Percentiles rank a stretch among this genome's conserved stretches.
Evolutionary conservation across 2,888 invertebrate species (phyloP).

Genomic region (Malthinus seriepunctatus): DNA sequence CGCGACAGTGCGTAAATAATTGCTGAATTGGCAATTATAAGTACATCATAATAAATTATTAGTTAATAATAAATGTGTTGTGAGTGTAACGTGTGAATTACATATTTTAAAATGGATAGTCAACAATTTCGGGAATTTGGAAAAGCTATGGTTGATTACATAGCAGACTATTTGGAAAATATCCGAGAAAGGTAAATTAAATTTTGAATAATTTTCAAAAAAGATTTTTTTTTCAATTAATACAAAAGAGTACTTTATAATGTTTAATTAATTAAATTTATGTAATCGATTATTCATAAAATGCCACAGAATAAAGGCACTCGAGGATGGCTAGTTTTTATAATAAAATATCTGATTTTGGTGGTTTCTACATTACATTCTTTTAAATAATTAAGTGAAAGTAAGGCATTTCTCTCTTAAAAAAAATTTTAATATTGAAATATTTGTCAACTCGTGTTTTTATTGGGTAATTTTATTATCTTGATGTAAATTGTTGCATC

Average conservation of each 20-base stretch:
- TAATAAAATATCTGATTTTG: not conserved
- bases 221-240: not conserved
- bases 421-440: not conserved
- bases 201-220: not conserved
- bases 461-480: not conserved
- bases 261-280: not conserved
- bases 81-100: not conserved
- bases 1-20: not conserved
- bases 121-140: conserved; percentile 81
- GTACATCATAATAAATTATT: conserved; percentile 5
- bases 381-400: conserved; percentile 5
- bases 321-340: no score
- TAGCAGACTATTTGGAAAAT: conserved; percentile 87
- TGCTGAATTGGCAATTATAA: conserved; percentile 7
- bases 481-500: no score
- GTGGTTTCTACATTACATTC: conserved; percentile 2
- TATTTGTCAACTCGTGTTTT: not conserved
- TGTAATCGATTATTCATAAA: no score
- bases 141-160: conserved; percentile 84
- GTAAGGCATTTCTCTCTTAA: conserved; percentile 6
- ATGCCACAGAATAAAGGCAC: no score
- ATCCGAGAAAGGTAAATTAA: conserved; percentile 73
- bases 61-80: conserved; percentile 7
- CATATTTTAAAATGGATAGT: conserved; percentile 62
- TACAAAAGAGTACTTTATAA: not conserved